These are phyloP conservation scores for Ditylenchus weischeri DNA, from an alignment of 2,888 invertebrate species.

Conservation along the genomic window DNA sequence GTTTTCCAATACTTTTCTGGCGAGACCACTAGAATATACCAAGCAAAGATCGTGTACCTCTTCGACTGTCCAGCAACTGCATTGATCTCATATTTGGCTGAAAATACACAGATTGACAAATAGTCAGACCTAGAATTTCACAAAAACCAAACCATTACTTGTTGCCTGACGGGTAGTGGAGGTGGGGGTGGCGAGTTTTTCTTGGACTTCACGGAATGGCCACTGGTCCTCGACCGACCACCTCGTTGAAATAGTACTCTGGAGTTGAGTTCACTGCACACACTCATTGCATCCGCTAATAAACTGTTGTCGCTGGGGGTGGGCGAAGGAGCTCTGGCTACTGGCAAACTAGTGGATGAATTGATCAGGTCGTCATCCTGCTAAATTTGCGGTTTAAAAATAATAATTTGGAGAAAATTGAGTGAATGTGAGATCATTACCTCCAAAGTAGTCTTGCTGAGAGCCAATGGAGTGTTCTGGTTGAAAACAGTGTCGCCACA, in stretches of 20 bases:
- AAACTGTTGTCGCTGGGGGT: slow-evolving; percentile 10
- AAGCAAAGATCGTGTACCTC: no score
- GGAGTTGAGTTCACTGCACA: slow-evolving; percentile 32
- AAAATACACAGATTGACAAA: no score
- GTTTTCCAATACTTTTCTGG: no score
- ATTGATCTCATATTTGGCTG: no score
- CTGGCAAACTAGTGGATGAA: slow-evolving; percentile 3
- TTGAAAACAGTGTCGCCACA: slow-evolving; percentile 13
- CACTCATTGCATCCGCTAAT: slow-evolving; percentile 11
- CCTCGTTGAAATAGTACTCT: slow-evolving; percentile 33
- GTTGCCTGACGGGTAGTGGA: no score
- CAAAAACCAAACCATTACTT: no score
- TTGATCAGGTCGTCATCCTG: neutral
- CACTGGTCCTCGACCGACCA: slow-evolving; percentile 26
- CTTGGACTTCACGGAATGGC: slow-evolving; percentile 17
- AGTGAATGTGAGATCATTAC: no score
- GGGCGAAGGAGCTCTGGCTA: neutral
- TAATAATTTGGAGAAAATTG: no score
- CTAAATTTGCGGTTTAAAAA: neutral
- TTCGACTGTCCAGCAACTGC: no score
- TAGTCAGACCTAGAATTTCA: no score
- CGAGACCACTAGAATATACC: no score
- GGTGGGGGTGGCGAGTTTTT: neutral
- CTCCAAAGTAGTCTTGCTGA: slow-evolving; percentile 8
- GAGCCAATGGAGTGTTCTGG: slow-evolving; percentile 16